These are phyloP conservation scores for Ophioderma brevispina DNA, from an alignment of 35 echinoderm and acorn worm species.

Conservation along the genomic window DNA sequence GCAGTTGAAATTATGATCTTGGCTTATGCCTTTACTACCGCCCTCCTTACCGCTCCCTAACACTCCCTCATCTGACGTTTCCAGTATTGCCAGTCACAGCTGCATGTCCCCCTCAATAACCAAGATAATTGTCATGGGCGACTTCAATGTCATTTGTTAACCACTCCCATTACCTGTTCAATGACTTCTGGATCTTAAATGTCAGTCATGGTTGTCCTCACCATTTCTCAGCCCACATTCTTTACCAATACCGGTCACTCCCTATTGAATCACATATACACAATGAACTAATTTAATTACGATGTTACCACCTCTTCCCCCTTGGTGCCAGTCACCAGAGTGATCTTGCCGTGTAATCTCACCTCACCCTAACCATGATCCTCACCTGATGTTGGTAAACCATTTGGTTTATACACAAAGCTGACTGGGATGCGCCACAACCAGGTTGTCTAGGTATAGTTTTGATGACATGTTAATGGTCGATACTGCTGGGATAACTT, in stretches of 20 bases:
- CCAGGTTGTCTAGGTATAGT: not conserved
- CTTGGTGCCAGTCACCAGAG: not conserved
- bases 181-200: not conserved
- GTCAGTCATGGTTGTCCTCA: not conserved
- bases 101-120: not conserved
- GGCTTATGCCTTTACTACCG: not conserved
- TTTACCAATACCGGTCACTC: not conserved
- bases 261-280: not conserved
- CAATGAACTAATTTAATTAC: not conserved
- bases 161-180: not conserved
- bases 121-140: not conserved
- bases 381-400: not conserved
- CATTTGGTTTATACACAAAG: not conserved
- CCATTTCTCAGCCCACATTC: not conserved
- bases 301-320: not conserved
- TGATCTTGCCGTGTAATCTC: not conserved
- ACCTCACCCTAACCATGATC: not conserved
- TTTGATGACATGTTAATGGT: not conserved
- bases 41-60: not conserved
- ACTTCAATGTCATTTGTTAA: slow-evolving; percentile 7
- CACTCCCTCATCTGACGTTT: not conserved
- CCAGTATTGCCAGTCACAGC: not conserved
- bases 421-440: not conserved
- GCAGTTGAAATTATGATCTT: not conserved
- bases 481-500: not conserved